Base-by-base conservation (phyloP, 35 echinoderm and acorn worm genomes). In the Lytechinus pictus region DNA sequence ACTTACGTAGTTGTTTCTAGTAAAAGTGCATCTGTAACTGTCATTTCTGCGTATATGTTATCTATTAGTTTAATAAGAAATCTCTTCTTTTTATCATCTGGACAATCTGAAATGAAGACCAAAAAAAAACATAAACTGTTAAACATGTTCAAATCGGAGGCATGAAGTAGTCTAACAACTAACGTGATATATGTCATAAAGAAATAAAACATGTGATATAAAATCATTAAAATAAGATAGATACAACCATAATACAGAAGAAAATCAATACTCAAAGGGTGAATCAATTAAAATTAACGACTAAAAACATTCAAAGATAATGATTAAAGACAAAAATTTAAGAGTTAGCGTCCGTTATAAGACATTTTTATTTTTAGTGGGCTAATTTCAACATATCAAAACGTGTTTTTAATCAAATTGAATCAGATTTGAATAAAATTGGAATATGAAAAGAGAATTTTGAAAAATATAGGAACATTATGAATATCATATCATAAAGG, bases 1-100 rank as follows among this genome's bases (percentile, higher is more conserved):
- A 93, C 92, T 93, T 27, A 93, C 92, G 92, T 93, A 93, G 92
- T 93, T 33, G 92, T 93, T 57, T 93, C 92, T 55, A 57, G 55
- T 28, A 33, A 9, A 28, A 57, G 92, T 4, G 92, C 27, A 11
- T 93, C 92, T 57, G 55, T 27, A 19, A 10, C 54, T 1, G 92
- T 57, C 92, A 93, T 93, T 93, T 93, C 53, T 93, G 9, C 29
- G 57, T 93, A 57, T 13, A 93, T 53, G 9, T 93, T 93, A 7
- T 93, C 92, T 5, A 93, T 54, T 4, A 93, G 53, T 57, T 93
- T 93, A 28, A 93, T 93, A 9, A 93, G 92, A 54, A 93, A 93
- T 19, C 92, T 33, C 92, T 57, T 57, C 92, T 93, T 93, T 93
- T 93, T 93, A 24, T 93, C 52, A 93, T 93, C 55, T 0, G 92